Base-by-base conservation (phyloP, 2,113 vertebrate genomes). In the Charadrius vociferus region DNA sequence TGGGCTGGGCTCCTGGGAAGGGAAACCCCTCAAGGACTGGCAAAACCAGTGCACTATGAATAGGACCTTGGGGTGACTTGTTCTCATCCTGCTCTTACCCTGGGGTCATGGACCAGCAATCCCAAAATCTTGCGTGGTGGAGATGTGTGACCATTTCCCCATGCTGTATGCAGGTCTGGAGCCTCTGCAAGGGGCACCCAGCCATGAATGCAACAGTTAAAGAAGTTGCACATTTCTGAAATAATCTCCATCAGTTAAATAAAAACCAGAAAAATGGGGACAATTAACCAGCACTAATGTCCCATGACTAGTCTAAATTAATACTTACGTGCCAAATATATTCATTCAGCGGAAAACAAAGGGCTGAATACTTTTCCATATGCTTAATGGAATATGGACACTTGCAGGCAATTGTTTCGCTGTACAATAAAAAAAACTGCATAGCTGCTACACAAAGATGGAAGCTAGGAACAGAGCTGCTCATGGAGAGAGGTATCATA, bases 241-340 rank as follows among this genome's bases (percentile, higher is more conserved):
- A 93, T 88, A 73, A 41, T 79, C 49, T 91, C 73, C 49, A 41
- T 19, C 11, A 21, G 34, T 86, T 81, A 90, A 89, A 91, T 45
- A 95, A 97, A 90, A 32, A 19, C 41, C 87, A 94, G 94, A 91
- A 95, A 97, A 93, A 96, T 82, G 55, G 5, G 29, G 67, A 95
- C 81, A 95, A 91, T 91, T 94, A 94, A 92, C 41, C n/a, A 93
- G 50, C 79, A 63, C 89, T 94, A 91, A 97, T 52, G 59, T 88
- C 81, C 87, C 74, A 90, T 88, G 94, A 96, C 94, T 96, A 90
- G 71, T 77, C 81, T 93, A 91, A 94, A 95, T 93, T 95, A 94
- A 93, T 95, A 52, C 62, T 82, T 89, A 88, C 1, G 9, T 94
- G 89, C 88, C 93, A 97, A 96, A 97, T 71, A 72, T 56, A 96